Conservation (phyloP, 1,140 invertebrate species). For the Drosophila fuyamai region DNA sequence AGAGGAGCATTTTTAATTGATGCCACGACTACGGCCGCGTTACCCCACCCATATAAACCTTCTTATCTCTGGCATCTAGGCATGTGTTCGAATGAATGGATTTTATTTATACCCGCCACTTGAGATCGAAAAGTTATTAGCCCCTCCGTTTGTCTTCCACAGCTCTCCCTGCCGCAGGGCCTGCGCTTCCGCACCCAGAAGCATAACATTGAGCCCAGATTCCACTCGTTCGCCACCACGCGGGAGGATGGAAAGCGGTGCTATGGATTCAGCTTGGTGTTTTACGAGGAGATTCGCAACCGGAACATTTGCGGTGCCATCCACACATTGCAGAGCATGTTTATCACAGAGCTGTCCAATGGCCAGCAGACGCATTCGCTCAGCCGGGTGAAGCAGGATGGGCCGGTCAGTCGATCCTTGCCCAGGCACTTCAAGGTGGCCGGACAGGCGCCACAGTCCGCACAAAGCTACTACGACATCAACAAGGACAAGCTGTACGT, state of each 20-base stretch:
- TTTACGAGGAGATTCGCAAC: constrained; percentile 97
- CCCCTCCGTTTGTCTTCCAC: constrained; percentile 85
- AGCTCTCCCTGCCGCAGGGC: constrained; percentile 95
- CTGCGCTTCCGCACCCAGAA: constrained; percentile 97
- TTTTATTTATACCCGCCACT: constrained; percentile 38
- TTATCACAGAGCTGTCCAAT: constrained; percentile 94
- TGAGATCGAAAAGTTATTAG: background rate
- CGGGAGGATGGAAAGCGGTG: constrained; percentile 97
- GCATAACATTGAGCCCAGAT: constrained; percentile 93
- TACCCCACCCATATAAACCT: constrained; percentile 33
- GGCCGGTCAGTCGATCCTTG: constrained; percentile 89
- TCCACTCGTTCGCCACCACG: constrained; percentile 99
- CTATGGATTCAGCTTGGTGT: constrained; percentile 97
- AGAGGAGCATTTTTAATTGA: constrained; percentile 61
- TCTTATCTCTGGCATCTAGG: constrained; percentile 57
- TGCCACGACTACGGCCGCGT: constrained; percentile 57
- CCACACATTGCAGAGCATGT: constrained; percentile 96
- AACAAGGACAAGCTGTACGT: constrained; percentile 97
- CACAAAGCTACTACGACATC: constrained; percentile 95
- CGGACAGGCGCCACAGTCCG: constrained; percentile 89
- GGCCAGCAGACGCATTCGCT: constrained; percentile 88
- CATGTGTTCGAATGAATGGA: constrained; percentile 52
- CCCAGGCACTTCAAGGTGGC: constrained; percentile 95
- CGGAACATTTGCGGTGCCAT: constrained; percentile 96
- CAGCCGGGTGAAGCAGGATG: constrained; percentile 87